Conservation (phyloP, 2,113 vertebrate species). For the Brienomyrus brachyistius region DNA sequence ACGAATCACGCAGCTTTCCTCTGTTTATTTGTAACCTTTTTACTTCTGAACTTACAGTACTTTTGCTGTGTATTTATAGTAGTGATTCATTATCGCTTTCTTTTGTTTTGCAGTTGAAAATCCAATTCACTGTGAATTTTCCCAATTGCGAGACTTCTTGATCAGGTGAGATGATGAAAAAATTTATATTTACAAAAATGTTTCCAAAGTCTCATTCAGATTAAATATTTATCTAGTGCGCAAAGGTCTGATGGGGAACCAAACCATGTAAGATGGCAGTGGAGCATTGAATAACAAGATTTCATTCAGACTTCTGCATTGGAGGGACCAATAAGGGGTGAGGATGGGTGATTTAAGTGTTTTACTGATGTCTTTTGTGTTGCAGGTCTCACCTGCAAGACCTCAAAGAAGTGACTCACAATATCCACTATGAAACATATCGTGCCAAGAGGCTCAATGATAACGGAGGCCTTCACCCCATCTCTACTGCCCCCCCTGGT, state of each 20-base stretch:
- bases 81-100: neutral
- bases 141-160: constrained; percentile 87
- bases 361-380: neutral
- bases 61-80: neutral
- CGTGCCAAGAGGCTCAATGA: constrained; percentile 89
- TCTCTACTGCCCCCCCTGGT: constrained; percentile 50
- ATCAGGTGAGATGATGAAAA: constrained; percentile 74
- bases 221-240: neutral
- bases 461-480: constrained; percentile 85
- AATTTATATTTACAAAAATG: neutral
- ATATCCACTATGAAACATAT: constrained; percentile 97
- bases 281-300: neutral
- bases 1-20: neutral
- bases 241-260: neutral
- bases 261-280: neutral
- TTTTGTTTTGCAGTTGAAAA: constrained; percentile 83
- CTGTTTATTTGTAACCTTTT: neutral
- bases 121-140: constrained; percentile 92
- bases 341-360: neutral
- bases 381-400: constrained; percentile 92
- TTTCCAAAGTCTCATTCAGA: neutral
- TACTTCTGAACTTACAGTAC: neutral
- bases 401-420: constrained; percentile 96
- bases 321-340: neutral
- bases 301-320: neutral